Evolutionary conservation across 1,140 invertebrate species (phyloP).

Genomic region (Sarcophaga bullata): DNA sequence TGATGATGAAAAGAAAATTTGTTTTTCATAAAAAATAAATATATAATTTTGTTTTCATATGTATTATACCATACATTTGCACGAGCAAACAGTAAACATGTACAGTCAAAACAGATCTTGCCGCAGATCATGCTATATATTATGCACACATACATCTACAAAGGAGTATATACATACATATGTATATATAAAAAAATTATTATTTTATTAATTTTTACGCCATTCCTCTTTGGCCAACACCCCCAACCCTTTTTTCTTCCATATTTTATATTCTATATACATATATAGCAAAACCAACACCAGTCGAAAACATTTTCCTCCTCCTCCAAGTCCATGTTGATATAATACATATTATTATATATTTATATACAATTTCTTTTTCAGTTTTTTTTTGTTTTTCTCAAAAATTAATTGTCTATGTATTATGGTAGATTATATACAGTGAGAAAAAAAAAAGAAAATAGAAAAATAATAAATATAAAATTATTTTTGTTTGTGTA

Average conservation of each 20-base stretch:
- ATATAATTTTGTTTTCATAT: slow-evolving; percentile 29
- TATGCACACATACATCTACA: neutral
- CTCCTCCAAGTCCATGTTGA: slow-evolving; percentile 14
- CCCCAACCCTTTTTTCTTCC: neutral
- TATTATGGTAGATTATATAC: neutral
- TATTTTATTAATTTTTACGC: neutral
- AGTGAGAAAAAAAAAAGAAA: too few species aligned
- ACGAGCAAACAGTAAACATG: neutral
- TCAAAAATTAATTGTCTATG: neutral
- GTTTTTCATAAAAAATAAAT: slow-evolving; percentile 26
- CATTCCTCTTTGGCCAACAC: neutral
- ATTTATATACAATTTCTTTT: neutral
- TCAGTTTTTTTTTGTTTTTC: neutral
- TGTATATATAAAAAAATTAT: slow-evolving; percentile 4
- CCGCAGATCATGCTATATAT: neutral
- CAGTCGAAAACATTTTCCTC: neutral
- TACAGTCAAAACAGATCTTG: neutral
- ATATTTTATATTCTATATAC: neutral
- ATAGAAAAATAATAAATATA: too few species aligned
- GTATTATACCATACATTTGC: too few species aligned
- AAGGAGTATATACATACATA: neutral
- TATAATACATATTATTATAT: neutral
- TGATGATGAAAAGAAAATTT: slow-evolving; percentile 40
- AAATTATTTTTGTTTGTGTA: neutral
- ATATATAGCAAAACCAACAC: neutral